phyloP scores from a whole-genome alignment of 2,888 invertebrate species.

The Cheilosia impressa region DNA sequence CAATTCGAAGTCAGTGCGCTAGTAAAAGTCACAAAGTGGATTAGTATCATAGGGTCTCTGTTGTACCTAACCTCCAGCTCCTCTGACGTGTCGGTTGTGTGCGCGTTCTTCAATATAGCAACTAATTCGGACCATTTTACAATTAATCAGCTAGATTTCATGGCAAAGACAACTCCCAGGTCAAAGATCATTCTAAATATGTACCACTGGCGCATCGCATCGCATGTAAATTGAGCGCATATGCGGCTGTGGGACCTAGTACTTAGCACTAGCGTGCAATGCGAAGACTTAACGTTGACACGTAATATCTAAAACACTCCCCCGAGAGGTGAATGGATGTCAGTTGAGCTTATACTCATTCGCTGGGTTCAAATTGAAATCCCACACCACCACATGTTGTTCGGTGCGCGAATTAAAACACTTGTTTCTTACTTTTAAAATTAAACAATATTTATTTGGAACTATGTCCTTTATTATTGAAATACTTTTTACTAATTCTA shows the following conservation, averaged over 20 bases:
- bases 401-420: too few species aligned
- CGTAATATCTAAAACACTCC: slow-evolving; percentile 52
- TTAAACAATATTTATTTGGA: too few species aligned
- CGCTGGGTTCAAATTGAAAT: slow-evolving; percentile 32
- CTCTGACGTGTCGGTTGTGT: background rate
- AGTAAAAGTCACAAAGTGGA: slow-evolving; percentile 36
- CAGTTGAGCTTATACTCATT: slow-evolving; percentile 51
- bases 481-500: too few species aligned
- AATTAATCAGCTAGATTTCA: slow-evolving; percentile 64
- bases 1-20: slow-evolving; percentile 18
- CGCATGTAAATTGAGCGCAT: slow-evolving; percentile 51
- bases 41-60: slow-evolving; percentile 5
- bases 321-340: slow-evolving; percentile 27
- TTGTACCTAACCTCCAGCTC: background rate
- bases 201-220: background rate
- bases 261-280: background rate
- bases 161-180: slow-evolving; percentile 28
- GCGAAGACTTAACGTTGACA: slow-evolving; percentile 55
- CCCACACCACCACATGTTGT: slow-evolving; percentile 48
- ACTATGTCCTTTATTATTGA: too few species aligned
- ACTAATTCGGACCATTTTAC: slow-evolving; percentile 31
- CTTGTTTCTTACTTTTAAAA: too few species aligned
- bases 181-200: slow-evolving; percentile 36
- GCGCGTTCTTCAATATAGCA: slow-evolving; percentile 18
- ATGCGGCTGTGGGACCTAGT: slow-evolving; percentile 5